Base-by-base conservation (phyloP, 2,888 invertebrate genomes). In the Aproaerema taeniolella region DNA sequence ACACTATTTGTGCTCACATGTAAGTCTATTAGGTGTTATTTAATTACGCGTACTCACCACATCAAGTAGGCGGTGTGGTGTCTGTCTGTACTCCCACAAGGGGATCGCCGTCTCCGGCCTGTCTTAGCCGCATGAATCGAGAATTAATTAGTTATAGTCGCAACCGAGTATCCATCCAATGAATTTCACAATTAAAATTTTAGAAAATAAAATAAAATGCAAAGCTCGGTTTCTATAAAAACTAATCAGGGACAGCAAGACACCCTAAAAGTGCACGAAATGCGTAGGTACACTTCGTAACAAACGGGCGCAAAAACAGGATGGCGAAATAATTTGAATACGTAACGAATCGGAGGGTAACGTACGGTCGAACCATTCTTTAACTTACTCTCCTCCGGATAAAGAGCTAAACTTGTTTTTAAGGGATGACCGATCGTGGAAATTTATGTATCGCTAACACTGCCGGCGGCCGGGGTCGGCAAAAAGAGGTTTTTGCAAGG, bases 401-500 rank as follows among this genome's bases (percentile, higher is more conserved):
- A 81, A 82, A 85, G 82, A 83, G 85, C 80, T 82, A 78, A 85
- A 85, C 82, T 82, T 83, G 82, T 83, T 83, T 85, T 87, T 80
- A 86, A 86, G 86, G 87, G 87, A 87, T 86, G 87, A 83, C 87
- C 87, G 83, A 79, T 81, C 72, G 79, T 77, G 73, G 63, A 81
- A 85, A 87, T 87, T 81, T 87, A 86, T 87, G 85, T 86, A 86
- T 82, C 81, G 77, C 68, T 67, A 71, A 76, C 74, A 75, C 53
- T 59, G 85, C 85, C 83, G 80, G 69, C 77, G 85, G 82, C 74
- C 63, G 71, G 68, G 64, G 69, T 66, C 67, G 61, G 58, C 75
- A 78, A 83, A 85, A 86, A 81, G 77, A 75, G 78, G 71, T 71
- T 64, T 53, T 59, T 59, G 65, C 63, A 63, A 65, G 82, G 81